Evolutionary conservation across 2,113 vertebrate species (phyloP).

Genomic region (Leuciscus idus): DNA sequence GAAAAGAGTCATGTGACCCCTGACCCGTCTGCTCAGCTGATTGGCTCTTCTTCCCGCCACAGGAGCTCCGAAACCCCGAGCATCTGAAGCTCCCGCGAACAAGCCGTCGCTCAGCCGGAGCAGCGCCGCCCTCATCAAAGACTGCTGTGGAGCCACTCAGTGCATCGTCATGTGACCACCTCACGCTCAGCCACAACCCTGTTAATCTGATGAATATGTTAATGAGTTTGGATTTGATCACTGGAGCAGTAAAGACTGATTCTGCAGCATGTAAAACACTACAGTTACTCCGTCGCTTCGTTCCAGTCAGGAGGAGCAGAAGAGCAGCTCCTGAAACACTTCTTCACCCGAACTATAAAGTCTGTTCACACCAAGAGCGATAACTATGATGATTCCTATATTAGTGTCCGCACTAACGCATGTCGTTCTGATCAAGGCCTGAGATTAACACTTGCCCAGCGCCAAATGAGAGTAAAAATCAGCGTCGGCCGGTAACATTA

Average conservation of each 20-base stretch:
- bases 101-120: conserved; percentile 91
- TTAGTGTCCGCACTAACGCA: no score
- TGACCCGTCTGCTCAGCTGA: background rate
- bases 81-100: conserved; percentile 83
- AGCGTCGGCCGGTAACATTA: no score
- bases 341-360: no score
- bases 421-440: no score
- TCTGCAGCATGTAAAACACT: background rate
- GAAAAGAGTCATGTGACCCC: background rate
- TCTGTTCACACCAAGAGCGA: no score
- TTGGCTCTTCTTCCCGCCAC: conserved; percentile 27
- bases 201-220: background rate
- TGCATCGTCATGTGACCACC: conserved; percentile 89
- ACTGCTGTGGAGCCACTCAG: conserved; percentile 94
- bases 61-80: conserved; percentile 86
- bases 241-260: conserved; percentile 9
- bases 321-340: background rate
- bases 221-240: background rate
- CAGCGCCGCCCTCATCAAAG: conserved; percentile 91
- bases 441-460: no score
- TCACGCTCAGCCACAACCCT: no score
- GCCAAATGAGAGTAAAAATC: no score
- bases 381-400: no score
- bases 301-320: background rate
- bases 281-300: background rate